phyloP scores from a whole-genome alignment of 2,888 invertebrate species.

The Hetaerina titia region DNA sequence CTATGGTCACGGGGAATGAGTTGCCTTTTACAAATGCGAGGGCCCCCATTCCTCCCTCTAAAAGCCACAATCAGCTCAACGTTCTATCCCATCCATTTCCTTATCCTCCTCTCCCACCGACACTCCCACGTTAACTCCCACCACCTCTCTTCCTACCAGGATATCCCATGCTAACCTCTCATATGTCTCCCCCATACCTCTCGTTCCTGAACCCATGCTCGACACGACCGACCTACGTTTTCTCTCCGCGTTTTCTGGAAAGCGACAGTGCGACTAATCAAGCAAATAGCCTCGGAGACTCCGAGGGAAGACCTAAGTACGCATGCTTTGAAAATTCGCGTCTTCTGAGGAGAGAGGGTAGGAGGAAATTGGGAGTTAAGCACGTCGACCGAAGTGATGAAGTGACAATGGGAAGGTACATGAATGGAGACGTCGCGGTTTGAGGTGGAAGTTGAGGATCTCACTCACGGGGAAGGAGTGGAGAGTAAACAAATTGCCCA shows the following conservation, averaged over 20 bases:
- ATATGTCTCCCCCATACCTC: too few species aligned
- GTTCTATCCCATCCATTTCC: neutral
- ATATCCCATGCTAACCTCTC: too few species aligned
- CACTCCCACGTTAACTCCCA: neutral
- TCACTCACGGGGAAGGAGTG: neutral
- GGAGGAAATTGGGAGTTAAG: neutral
- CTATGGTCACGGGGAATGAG: slow-evolving; percentile 46
- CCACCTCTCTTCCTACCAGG: neutral
- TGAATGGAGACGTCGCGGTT: neutral
- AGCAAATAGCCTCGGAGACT: slow-evolving; percentile 54
- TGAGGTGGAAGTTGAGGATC: neutral
- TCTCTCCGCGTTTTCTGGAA: neutral
- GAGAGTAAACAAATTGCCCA: neutral
- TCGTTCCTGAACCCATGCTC: too few species aligned
- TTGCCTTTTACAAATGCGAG: slow-evolving; percentile 42
- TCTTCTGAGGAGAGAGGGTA: neutral
- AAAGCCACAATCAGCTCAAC: slow-evolving; percentile 57
- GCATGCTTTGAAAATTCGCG: neutral
- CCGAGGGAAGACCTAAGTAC: slow-evolving; percentile 17
- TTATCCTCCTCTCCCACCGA: neutral
- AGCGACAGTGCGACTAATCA: slow-evolving; percentile 45
- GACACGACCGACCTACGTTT: too few species aligned
- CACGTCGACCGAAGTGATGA: neutral
- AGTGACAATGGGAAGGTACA: neutral
- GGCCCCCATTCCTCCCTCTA: neutral